These are phyloP conservation scores for Osedax frankpressi DNA, from an alignment of 2,888 invertebrate genomes.

Conservation along the genomic window DNA sequence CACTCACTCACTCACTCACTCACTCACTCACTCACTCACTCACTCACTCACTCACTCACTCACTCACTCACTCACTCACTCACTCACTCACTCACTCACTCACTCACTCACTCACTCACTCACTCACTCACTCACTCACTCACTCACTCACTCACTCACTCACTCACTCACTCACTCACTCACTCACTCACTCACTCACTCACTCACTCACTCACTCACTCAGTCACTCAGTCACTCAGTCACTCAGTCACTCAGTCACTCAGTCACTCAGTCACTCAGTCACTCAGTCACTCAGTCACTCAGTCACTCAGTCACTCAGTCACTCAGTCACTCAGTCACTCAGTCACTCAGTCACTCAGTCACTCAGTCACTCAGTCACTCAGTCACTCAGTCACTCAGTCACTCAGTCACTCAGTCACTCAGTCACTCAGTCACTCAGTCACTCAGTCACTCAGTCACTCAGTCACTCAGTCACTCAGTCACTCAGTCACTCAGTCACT, in stretches of 20 bases:
- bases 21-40: background rate
- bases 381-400: background rate
- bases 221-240: conserved; percentile 6
- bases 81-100: background rate
- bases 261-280: conserved; percentile 1
- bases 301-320: too few species aligned
- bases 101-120: background rate
- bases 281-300: background rate
- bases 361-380: background rate
- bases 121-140: background rate
- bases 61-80: background rate
- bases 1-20: background rate
- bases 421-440: background rate
- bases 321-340: conserved; percentile 10
- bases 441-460: background rate
- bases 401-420: background rate
- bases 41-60: background rate
- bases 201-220: background rate
- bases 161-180: background rate
- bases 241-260: conserved; percentile 10
- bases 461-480: too few species aligned
- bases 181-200: background rate
- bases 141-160: background rate
- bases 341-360: conserved; percentile 15
- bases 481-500: too few species aligned